Evolutionary conservation across 2,888 invertebrate genomes (phyloP), one percentile per base, ranked within the genome.

Genomic region (Hylaea fasciaria): DNA sequence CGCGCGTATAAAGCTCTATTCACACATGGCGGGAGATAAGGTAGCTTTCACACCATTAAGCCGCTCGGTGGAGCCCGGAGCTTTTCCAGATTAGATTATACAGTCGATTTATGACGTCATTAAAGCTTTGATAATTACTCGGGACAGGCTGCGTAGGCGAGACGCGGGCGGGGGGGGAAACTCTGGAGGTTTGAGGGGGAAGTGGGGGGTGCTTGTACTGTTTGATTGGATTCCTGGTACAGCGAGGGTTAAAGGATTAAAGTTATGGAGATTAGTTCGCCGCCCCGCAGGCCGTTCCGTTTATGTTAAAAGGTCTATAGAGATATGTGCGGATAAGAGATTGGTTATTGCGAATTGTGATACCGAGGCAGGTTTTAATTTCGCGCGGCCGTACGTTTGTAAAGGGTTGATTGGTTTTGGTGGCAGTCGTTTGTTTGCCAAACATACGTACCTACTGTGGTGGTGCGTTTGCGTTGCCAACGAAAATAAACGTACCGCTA

Each of bases 71-170:
- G 90, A 91, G 90, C 91, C 86, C 89, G 90, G 92, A 91, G 92
- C 92, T 93, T 92, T 92, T 91, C 92, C 92, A 93, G 93, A 93
- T 93, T 93, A 93, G 93, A 93, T 93, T 93, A 93, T 92, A 92
- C 91, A 91, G 88, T 90, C 90, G 92, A 93, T 93, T 93, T 93
- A 93, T 93, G 92, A 88, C 81, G 92, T 92, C 92, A 93, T 93
- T 93, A 93, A 92, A 92, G 92, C 93, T 91, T 91, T 92, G 93
- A 93, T 93, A 93, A 93, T 93, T 93, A 93, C 92, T 92, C 91
- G 92, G 92, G 92, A 92, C 92, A 92, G 90, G 88, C 92, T 92
- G 92, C 87, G 91, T 91, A 89, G 90, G 90, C 87, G 87, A 87
- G 77, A 76, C 73, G 73, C 70, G 73, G 80, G 78, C 76, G 82